A percentile compares a stretch with the other conserved stretches of the same genome.
Evolutionary conservation across 2,888 invertebrate genomes (phyloP).

Genomic region (Drosophila fungiperda): DNA sequence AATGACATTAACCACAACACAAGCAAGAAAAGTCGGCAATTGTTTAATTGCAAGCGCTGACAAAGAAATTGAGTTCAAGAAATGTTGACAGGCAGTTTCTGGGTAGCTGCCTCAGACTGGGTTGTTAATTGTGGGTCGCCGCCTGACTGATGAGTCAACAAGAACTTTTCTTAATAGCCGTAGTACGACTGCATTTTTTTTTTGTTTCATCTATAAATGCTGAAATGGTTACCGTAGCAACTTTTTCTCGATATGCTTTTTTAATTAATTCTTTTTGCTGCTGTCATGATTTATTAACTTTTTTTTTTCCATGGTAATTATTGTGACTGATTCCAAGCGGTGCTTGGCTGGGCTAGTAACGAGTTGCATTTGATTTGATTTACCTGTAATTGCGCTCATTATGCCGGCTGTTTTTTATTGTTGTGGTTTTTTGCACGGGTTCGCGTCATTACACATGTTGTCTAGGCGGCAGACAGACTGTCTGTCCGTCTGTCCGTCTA

Average conservation of each 20-base stretch:
- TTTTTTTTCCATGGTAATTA: conserved; percentile 65
- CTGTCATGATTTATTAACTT: conserved; percentile 72
- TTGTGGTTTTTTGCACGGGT: conserved; percentile 46
- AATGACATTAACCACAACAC: conserved; percentile 29
- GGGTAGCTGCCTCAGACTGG: conserved; percentile 50
- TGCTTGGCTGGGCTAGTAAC: conserved; percentile 53
- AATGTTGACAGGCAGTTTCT: conserved; percentile 64
- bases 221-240: conserved; percentile 68
- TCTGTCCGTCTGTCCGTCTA: conserved; percentile 43
- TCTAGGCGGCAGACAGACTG: conserved; percentile 59
- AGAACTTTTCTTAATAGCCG: conserved; percentile 76
- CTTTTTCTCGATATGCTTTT: conserved; percentile 61
- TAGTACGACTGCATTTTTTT: conserved; percentile 50
- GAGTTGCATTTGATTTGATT: conserved; percentile 80
- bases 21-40: conserved; percentile 62
- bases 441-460: conserved; percentile 75
- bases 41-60: conserved; percentile 75
- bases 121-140: conserved; percentile 67
- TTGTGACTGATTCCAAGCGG: conserved; percentile 74
- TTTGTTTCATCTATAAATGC: conserved; percentile 28
- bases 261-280: conserved; percentile 75
- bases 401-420: conserved; percentile 58
- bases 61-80: conserved; percentile 78
- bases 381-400: conserved; percentile 76
- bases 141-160: conserved; percentile 71